phyloP scores from a whole-genome alignment of 2,888 invertebrate species.

The Druceiella hillmani region DNA sequence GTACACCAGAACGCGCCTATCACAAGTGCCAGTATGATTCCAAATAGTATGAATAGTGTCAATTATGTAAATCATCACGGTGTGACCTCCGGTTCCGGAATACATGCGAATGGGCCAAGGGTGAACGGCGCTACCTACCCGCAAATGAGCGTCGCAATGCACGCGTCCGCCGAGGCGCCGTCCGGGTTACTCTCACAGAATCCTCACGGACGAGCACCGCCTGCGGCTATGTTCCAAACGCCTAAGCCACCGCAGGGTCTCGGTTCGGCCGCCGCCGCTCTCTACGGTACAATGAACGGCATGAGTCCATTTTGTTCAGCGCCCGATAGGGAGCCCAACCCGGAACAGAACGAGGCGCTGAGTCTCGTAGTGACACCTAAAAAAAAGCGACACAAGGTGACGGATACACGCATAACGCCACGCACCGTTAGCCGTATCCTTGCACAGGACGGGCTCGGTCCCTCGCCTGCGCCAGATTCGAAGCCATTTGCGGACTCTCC shows the following conservation, averaged over 20 bases:
- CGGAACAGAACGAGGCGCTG: slow-evolving; percentile 90
- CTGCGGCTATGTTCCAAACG: slow-evolving; percentile 76
- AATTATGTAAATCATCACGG: too few relatives aligned
- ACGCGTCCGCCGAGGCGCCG: slow-evolving; percentile 27
- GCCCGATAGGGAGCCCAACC: slow-evolving; percentile 62
- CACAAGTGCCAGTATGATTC: too few relatives aligned
- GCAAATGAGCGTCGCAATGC: slow-evolving; percentile 48
- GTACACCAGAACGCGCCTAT: too few relatives aligned
- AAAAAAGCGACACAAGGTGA: slow-evolving; percentile 96
- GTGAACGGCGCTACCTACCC: slow-evolving; percentile 35
- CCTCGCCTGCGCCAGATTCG: slow-evolving; percentile 54
- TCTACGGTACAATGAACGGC: slow-evolving; percentile 61
- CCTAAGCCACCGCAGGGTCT: slow-evolving; percentile 68
- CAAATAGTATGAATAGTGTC: too few relatives aligned
- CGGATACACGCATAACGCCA: slow-evolving; percentile 88
- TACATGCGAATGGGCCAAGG: too few relatives aligned
- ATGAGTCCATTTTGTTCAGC: slow-evolving; percentile 56
- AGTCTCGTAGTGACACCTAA: slow-evolving; percentile 93
- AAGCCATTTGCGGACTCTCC: slow-evolving; percentile 50
- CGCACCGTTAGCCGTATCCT: slow-evolving; percentile 83
- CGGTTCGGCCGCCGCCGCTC: slow-evolving; percentile 45
- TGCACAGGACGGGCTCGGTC: slow-evolving; percentile 74
- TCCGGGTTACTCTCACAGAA: slow-evolving; percentile 48
- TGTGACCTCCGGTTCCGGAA: too few relatives aligned
- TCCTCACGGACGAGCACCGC: slow-evolving; percentile 63